Percentiles rank a stretch among this genome's conserved stretches.
phyloP scores from a whole-genome alignment of 2,797 vertebrate genomes.

The Neopelma chrysocephalum region DNA sequence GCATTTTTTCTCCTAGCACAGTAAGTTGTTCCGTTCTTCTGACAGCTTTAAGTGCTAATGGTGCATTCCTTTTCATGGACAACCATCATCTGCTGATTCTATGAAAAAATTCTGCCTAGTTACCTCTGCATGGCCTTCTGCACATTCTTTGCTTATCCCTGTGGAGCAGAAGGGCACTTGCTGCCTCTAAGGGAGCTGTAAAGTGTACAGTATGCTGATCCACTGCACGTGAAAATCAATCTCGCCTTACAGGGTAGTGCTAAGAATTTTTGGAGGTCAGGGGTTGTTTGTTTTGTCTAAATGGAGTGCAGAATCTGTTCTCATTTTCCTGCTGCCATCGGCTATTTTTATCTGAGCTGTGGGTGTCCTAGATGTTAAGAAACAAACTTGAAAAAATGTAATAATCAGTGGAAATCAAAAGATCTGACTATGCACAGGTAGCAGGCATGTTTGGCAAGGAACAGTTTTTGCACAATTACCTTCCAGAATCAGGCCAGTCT shows the following conservation, averaged over 20 bases:
- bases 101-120: background rate
- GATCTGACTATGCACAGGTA: background rate
- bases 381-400: background rate
- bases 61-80: background rate
- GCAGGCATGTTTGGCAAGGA: background rate
- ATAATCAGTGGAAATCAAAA: background rate
- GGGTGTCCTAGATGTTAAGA: background rate
- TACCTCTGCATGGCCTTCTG: background rate
- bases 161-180: background rate
- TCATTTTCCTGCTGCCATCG: background rate
- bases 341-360: background rate
- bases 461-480: background rate
- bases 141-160: background rate
- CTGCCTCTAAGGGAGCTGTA: background rate
- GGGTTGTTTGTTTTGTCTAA: background rate
- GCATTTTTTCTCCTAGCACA: background rate
- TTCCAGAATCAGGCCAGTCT: background rate
- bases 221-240: background rate
- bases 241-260: background rate
- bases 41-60: background rate
- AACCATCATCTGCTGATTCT: background rate
- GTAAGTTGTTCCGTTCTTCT: background rate
- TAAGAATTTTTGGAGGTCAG: background rate
- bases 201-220: background rate
- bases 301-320: background rate